These are phyloP conservation scores for Trichopoda pennipes DNA, from an alignment of 2,888 invertebrate genomes.

Conservation along the genomic window DNA sequence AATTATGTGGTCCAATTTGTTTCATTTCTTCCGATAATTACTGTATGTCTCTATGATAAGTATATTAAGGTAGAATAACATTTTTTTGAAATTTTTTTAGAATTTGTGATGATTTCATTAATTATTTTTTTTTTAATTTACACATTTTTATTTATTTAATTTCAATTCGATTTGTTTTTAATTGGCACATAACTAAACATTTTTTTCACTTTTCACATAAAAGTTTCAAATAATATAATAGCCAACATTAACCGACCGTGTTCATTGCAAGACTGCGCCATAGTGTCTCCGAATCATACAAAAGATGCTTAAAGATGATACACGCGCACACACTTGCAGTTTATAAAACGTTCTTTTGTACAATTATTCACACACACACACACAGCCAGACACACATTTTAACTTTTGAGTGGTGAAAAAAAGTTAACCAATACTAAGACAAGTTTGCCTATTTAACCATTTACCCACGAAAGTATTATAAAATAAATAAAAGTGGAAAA, in stretches of 20 bases:
- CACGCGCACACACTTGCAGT: conserved; percentile 1
- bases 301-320: conserved; percentile 37
- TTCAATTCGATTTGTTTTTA: neutral
- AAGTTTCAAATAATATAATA: neutral
- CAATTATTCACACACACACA: neutral
- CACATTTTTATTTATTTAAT: neutral
- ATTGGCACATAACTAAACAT: neutral
- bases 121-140: too few species aligned
- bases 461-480: conserved; percentile 11
- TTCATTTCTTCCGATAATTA: too few species aligned
- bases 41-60: too few species aligned
- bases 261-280: conserved; percentile 70
- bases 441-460: conserved; percentile 11
- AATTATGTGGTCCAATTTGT: too few species aligned
- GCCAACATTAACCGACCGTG: conserved; percentile 66
- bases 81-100: too few species aligned
- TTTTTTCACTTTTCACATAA: neutral
- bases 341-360: conserved; percentile 14
- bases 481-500: conserved; percentile 24
- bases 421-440: conserved; percentile 25
- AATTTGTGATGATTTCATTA: too few species aligned
- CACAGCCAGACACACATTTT: neutral
- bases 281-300: conserved; percentile 63
- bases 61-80: too few species aligned
- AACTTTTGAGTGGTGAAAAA: conserved; percentile 6